Conservation (phyloP, 2,888 invertebrate species). For the Nomada ferruginata region DNA sequence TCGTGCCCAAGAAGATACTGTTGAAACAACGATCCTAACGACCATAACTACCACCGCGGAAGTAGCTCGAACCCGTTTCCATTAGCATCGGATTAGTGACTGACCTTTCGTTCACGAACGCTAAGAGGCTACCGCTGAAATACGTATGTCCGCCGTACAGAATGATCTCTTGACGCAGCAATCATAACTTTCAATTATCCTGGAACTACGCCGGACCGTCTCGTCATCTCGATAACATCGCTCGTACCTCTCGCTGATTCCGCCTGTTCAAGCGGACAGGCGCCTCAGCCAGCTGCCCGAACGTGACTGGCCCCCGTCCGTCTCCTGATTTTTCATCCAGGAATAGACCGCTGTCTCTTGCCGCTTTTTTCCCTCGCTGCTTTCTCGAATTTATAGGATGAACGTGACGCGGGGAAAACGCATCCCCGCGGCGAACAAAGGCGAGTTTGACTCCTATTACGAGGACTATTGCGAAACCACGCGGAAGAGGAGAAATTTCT, state of each 20-base stretch:
- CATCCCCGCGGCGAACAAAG: conserved; percentile 29
- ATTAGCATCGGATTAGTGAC: conserved; percentile 53
- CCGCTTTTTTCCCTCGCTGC: not conserved
- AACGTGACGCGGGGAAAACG: conserved; percentile 47
- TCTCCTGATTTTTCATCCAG: conserved; percentile 37
- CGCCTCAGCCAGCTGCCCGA: conserved; percentile 8
- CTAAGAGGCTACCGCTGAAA: not conserved
- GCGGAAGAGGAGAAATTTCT: conserved; percentile 45
- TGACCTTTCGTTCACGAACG: conserved; percentile 31
- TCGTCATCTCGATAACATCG: conserved; percentile 75
- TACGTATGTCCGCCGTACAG: conserved; percentile 26
- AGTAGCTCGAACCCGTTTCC: conserved; percentile 32
- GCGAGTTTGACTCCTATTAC: conserved; percentile 32
- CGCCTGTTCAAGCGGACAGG: conserved; percentile 19
- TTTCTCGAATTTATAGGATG: conserved; percentile 20
- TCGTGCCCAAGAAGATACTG: not conserved
- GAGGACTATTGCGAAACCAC: conserved; percentile 26
- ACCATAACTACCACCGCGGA: conserved; percentile 14
- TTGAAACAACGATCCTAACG: not conserved
- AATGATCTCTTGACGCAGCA: conserved; percentile 33
- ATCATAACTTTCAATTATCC: conserved; percentile 76
- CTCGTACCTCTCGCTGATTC: conserved; percentile 33
- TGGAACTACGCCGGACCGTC: conserved; percentile 63
- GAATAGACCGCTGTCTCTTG: not conserved
- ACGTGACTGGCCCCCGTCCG: conserved; percentile 30